A percentile compares a stretch with the other conserved stretches of the same genome.
Evolutionary conservation across 2,888 invertebrate species (phyloP).

Genomic region (Nomada goodeniana): DNA sequence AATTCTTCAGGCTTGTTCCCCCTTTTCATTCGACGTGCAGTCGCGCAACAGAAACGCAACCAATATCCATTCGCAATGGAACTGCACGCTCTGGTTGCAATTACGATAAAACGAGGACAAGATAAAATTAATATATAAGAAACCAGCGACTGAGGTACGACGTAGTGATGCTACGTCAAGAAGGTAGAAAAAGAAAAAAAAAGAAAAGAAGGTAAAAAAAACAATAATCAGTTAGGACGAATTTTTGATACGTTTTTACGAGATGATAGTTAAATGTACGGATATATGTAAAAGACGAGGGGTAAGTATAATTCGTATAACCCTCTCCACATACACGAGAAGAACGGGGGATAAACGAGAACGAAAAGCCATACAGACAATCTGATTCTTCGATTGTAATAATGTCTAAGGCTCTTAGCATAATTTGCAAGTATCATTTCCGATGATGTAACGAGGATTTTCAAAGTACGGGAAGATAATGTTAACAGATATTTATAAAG

Average conservation of each 20-base stretch:
- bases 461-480: slow-evolving; percentile 34
- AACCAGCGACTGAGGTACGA: slow-evolving; percentile 37
- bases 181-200: background rate
- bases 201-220: background rate
- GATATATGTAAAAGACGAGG: slow-evolving; percentile 9
- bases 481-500: slow-evolving; percentile 58
- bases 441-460: background rate
- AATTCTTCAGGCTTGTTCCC: background rate
- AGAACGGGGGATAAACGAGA: slow-evolving; percentile 13
- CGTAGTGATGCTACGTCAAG: slow-evolving; percentile 43
- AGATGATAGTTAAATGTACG: slow-evolving; percentile 19
- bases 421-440: slow-evolving; percentile 6
- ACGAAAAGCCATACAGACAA: slow-evolving; percentile 15
- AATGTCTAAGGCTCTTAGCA: slow-evolving; percentile 29
- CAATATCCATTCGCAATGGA: background rate
- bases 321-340: slow-evolving; percentile 9
- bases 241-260: slow-evolving; percentile 43
- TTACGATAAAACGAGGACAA: background rate
- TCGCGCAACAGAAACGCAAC: background rate
- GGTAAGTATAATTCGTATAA: slow-evolving; percentile 44
- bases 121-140: background rate
- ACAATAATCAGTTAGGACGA: background rate
- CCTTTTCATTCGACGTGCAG: background rate
- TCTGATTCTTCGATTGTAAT: slow-evolving; percentile 23
- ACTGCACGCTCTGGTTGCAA: slow-evolving; percentile 19